Evolutionary conservation across 2,888 invertebrate species (phyloP), one percentile per base, ranked within the genome.

Genomic region (Agrotis clavis): DNA sequence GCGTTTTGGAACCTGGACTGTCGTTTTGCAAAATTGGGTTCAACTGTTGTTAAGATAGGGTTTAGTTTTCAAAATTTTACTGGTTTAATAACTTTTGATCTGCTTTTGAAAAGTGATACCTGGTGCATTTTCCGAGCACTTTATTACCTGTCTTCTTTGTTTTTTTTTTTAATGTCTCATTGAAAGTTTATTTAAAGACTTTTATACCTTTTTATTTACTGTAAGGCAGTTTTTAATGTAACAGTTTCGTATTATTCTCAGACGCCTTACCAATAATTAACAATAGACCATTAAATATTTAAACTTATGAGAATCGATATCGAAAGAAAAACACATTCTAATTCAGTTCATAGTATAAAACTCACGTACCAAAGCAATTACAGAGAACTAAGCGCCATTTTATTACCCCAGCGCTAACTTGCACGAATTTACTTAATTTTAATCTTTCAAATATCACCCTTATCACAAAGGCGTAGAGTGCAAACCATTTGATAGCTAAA

Each of bases 361-460:
- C 82, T 83, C 86, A 86, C 88, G 87, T 88, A 88, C 79, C 77
- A 79, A 88, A 82, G 84, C 87, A 90, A 90, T 90, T 87, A 88
- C 87, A 83, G 85, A 74, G 71, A 86, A 83, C 85, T 85, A 87
- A 90, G 89, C 86, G 88, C 84, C 86, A 89, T 90, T 91, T 91
- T 90, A 91, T 88, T 62, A 77, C 83, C 69, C 77, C 71, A 67
- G 79, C 86, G 80, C 76, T 83, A 84, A 88, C 86, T 84, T 84
- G 61, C 57, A 74, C 71, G 82, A 82, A 84, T 82, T 85, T 75
- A 79, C 83, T 85, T 83, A 79, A 79, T 79, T 82, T 74, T 73
- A 50, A 41, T 51, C 71, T 74, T 48, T 13, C 18, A 14, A 86
- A 79, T 76, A 71, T 73, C 63, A 61, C 50, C 65, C 56, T 69